Base-by-base conservation (phyloP, 2,113 vertebrate species). In the Osmerus mordax region DNA sequence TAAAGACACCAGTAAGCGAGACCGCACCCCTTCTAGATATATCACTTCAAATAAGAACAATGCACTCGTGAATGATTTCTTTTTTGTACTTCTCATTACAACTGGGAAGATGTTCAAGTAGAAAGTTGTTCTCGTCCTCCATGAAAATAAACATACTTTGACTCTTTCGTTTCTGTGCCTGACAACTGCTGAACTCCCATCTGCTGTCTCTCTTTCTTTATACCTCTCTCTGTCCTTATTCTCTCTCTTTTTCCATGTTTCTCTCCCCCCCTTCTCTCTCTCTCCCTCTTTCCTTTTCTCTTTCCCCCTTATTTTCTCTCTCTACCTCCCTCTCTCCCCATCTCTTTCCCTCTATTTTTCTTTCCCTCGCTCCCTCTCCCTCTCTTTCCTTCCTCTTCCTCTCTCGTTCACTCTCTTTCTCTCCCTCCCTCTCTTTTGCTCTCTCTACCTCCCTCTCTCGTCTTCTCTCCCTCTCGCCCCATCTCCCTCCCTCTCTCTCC, bases 1-100 rank as follows among this genome's bases (percentile, higher is more conserved):
- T 90, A 89, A 83, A 56, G 53, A 67, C 67, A 73, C 18, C 19
- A 47, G 41, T 47, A 47, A 12, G 41, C 41, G 7, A 36, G 32
- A 36, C 32, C 1, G 32, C 7, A 2, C 9, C 41, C 7, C 4
- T 12, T 2, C 7, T 47, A 47, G 9, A 12, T 23, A 5, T 11
- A 51, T 13, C 12, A 32, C 25, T 63, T 72, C 82, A 79, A 83
- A 85, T 78, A 79, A 23, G 52, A 78, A 36, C 0, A 36, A 7
- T 36, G 32, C 4, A 7, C 32, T 36, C 1, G 32, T 36, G 7
- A 36, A 36, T 28, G 25, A 6, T 36, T 36, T 68, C 69, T 77
- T 23, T 75, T 72, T 28, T 60, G 3, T 41, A 5, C n/a, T 19
- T 54, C 74, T 61, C 52, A 41, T 41, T 41, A 41, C 36, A 9